Conservation (phyloP, 1,140 invertebrate genomes). For the Sogatella furcifera region DNA sequence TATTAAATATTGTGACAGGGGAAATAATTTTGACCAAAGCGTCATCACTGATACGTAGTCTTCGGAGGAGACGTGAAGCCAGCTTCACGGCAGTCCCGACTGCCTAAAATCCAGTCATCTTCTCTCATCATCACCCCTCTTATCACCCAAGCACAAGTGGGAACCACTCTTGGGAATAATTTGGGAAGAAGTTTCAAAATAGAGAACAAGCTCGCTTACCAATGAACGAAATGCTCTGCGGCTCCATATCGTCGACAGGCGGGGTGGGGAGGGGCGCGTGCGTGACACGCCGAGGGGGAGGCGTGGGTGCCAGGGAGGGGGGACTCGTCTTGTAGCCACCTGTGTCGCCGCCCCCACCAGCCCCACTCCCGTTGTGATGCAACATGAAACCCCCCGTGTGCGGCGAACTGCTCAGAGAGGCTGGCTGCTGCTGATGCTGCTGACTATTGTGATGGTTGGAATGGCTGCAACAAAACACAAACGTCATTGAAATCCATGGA, state of each 20-base stretch:
- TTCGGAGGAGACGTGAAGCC: too few relatives aligned
- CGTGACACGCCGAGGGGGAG: slow-evolving; percentile 19
- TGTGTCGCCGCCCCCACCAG: slow-evolving; percentile 6
- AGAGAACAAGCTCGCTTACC: slow-evolving; percentile 39
- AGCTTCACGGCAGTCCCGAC: too few relatives aligned
- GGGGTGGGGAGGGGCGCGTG: slow-evolving; percentile 25
- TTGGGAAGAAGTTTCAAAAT: background rate
- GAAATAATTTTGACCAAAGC: background rate
- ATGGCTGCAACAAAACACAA: too few relatives aligned
- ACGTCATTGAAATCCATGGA: too few relatives aligned
- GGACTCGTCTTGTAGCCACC: slow-evolving; percentile 11
- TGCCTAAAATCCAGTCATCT: too few relatives aligned
- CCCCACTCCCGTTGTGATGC: slow-evolving; percentile 11
- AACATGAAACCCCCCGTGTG: slow-evolving; percentile 5
- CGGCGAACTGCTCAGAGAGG: slow-evolving; percentile 20
- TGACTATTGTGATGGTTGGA: too few relatives aligned
- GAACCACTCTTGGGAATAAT: background rate
- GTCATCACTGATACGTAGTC: background rate
- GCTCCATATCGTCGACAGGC: slow-evolving; percentile 71
- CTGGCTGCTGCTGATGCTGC: slow-evolving; percentile 16
- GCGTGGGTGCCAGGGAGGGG: slow-evolving; percentile 19
- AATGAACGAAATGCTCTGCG: slow-evolving; percentile 85
- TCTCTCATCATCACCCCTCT: too few relatives aligned
- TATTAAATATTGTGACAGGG: background rate
- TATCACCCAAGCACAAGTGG: too few relatives aligned